Percentiles rank a stretch among this genome's conserved stretches.
phyloP scores from a whole-genome alignment of 2,888 invertebrate species.

The Adela reaumurella region DNA sequence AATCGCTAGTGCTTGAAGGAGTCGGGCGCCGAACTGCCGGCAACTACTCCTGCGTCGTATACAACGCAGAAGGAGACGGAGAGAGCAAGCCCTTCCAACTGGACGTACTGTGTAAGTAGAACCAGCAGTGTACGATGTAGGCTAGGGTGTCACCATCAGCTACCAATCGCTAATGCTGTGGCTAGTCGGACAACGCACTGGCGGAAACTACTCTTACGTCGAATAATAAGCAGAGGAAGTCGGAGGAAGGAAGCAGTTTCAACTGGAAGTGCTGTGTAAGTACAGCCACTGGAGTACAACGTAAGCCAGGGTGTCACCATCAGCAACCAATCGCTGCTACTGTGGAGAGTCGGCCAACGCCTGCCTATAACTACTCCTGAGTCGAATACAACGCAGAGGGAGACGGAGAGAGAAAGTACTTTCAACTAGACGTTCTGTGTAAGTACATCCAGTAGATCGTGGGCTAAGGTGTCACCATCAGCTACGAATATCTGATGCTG shows the following conservation, averaged over 20 bases:
- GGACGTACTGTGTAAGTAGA: conserved; percentile 86
- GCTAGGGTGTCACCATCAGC: not conserved
- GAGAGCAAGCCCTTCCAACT: conserved; percentile 78
- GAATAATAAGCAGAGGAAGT: too few relatives aligned
- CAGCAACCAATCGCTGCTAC: conserved; percentile 85
- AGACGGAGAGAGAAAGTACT: conserved; percentile 79
- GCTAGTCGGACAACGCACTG: too few relatives aligned
- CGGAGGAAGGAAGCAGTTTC: too few relatives aligned
- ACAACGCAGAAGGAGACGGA: conserved; percentile 86
- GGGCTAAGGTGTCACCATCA: not conserved
- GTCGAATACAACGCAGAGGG: conserved; percentile 88
- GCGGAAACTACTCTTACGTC: too few relatives aligned
- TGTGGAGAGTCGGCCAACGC: conserved; percentile 83
- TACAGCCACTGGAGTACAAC: conserved; percentile 75
- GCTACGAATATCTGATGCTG: too few relatives aligned
- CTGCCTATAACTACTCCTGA: conserved; percentile 88
- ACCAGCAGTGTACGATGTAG: not conserved
- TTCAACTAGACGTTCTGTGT: conserved; percentile 84
- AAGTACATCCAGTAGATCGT: conserved; percentile 44
- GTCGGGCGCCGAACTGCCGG: conserved; percentile 82
- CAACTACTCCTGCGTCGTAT: conserved; percentile 87
- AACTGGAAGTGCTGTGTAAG: too few relatives aligned
- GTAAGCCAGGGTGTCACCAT: conserved; percentile 82
- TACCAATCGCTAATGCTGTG: too few relatives aligned
- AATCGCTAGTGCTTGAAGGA: conserved; percentile 83